phyloP scores from a whole-genome alignment of 1,140 invertebrate species.

The Drosophila lini region DNA sequence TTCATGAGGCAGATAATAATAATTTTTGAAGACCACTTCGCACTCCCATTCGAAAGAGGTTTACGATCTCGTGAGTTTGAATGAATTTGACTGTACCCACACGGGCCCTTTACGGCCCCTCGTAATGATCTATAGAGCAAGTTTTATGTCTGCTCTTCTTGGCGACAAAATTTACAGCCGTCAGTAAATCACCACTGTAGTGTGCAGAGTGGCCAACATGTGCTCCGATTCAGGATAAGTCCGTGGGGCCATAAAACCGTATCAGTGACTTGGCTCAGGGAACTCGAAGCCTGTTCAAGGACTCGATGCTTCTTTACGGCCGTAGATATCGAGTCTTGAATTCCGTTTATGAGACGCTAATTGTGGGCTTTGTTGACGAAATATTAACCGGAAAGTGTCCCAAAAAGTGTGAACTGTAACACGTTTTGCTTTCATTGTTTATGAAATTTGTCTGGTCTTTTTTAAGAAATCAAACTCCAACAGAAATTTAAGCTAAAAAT shows the following conservation, averaged over 20 bases:
- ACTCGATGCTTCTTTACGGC: constrained; percentile 1
- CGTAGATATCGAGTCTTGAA: constrained; percentile 14
- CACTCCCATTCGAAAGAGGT: constrained; percentile 18
- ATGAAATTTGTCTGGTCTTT: neutral
- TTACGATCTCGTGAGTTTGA: constrained; percentile 48
- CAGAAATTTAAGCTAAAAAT: too few relatives aligned
- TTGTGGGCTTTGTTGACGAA: constrained; percentile 47
- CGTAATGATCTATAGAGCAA: constrained; percentile 39
- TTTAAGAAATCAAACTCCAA: neutral
- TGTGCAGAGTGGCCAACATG: constrained; percentile 23
- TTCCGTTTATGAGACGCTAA: constrained; percentile 33
- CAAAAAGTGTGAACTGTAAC: constrained; percentile 29
- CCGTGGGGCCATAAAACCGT: constrained; percentile 31
- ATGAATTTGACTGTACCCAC: constrained; percentile 51
- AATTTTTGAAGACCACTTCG: constrained; percentile 23
- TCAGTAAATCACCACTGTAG: constrained; percentile 36
- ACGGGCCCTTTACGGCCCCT: constrained; percentile 29
- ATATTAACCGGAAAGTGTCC: constrained; percentile 46
- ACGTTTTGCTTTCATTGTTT: constrained; percentile 18
- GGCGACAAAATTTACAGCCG: constrained; percentile 54
- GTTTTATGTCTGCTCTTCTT: constrained; percentile 40
- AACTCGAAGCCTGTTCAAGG: neutral
- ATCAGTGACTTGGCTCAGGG: constrained; percentile 6
- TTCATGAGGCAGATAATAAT: constrained; percentile 3
- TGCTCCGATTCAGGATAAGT: constrained; percentile 23